phyloP scores from a whole-genome alignment of 2,888 invertebrate genomes.

The Melinaea menophilus region DNA sequence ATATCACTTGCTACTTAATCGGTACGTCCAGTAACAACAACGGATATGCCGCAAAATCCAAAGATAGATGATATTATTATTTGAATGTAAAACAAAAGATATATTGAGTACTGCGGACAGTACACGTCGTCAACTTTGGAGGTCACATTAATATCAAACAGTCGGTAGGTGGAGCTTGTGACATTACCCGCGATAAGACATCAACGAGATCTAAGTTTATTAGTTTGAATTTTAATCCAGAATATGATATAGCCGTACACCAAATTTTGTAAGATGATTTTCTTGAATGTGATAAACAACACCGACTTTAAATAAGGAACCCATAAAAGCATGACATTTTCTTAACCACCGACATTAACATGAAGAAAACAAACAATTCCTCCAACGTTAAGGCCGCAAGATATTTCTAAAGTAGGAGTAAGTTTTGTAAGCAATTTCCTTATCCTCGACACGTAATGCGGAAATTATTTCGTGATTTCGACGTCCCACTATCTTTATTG shows the following conservation, averaged over 20 bases:
- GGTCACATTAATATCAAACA: slow-evolving; percentile 7
- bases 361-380: slow-evolving; percentile 30
- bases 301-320: not conserved
- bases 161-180: slow-evolving; percentile 23
- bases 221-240: no score
- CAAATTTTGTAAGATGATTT: no score
- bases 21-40: no score
- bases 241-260: no score
- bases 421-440: slow-evolving; percentile 34
- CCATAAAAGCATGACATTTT: slow-evolving; percentile 16
- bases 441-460: slow-evolving; percentile 35
- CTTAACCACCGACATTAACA: slow-evolving; percentile 21
- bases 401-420: slow-evolving; percentile 29
- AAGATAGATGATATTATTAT: no score
- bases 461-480: slow-evolving; percentile 38
- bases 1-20: no score
- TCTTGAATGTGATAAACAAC: no score
- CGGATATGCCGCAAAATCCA: no score
- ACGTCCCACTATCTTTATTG: slow-evolving; percentile 38
- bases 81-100: no score
- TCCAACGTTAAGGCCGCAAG: slow-evolving; percentile 30
- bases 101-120: no score
- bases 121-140: no score
- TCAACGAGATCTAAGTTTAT: slow-evolving; percentile 29
- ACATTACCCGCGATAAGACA: slow-evolving; percentile 30